These are phyloP conservation scores for Parapsyche elsis DNA, from an alignment of 1,140 invertebrate species.

Conservation along the genomic window DNA sequence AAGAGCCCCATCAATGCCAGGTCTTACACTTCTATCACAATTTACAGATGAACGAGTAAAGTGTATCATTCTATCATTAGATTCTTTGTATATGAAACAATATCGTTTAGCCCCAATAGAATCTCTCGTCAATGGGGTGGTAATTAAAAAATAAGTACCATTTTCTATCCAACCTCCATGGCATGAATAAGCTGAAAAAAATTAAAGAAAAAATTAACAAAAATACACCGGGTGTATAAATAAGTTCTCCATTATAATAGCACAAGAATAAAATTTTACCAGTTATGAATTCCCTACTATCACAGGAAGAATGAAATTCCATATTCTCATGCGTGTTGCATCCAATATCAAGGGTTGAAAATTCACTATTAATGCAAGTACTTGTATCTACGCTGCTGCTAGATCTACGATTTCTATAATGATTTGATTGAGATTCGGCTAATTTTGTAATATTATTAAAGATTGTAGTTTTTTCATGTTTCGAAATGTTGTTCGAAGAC, in stretches of 20 bases:
- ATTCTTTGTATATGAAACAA: constrained; percentile 73
- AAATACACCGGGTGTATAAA: no score
- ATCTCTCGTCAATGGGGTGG: constrained; percentile 73
- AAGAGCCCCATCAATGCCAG: constrained; percentile 63
- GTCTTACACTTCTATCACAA: constrained; percentile 67
- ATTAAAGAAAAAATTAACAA: no score
- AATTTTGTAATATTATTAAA: constrained; percentile 45
- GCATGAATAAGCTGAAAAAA: constrained; percentile 78
- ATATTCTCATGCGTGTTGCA: constrained; percentile 78
- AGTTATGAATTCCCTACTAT: constrained; percentile 70
- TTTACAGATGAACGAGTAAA: constrained; percentile 69
- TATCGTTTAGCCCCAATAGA: constrained; percentile 69
- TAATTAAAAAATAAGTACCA: constrained; percentile 80
- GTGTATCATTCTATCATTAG: constrained; percentile 61
- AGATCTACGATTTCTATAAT: constrained; percentile 58
- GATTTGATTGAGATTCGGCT: constrained; percentile 36
- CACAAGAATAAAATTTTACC: constrained; percentile 56
- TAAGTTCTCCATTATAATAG: not conserved
- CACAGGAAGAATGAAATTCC: constrained; percentile 80
- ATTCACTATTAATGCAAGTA: constrained; percentile 62
- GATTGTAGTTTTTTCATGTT: constrained; percentile 16
- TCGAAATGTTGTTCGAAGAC: constrained; percentile 32
- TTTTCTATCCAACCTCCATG: constrained; percentile 82
- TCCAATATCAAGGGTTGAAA: constrained; percentile 75
- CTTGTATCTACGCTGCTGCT: constrained; percentile 58